Base-by-base conservation (phyloP, 2,888 invertebrate species). In the Nudaria mundana region DNA sequence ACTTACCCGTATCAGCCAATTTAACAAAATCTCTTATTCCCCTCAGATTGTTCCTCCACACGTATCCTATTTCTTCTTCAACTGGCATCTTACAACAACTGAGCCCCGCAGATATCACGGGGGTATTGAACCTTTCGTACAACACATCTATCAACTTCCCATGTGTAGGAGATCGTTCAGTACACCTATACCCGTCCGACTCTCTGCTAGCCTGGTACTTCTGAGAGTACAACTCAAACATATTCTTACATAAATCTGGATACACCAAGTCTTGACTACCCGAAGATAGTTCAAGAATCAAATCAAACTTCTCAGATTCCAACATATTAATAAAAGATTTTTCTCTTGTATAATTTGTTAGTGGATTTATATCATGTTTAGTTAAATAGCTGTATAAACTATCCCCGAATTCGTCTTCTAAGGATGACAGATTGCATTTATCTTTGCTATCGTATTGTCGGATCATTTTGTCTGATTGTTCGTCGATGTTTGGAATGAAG, bases 31-130 rank as follows among this genome's bases (percentile, higher is more conserved):
- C 90, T 87, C 93, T 91, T 3, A 93, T 82, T 3, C 92, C 92
- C 11, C 81, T 82, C 34, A 94, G 65, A 63, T 93, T 92, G 43
- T 92, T 91, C 52, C 92, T 90, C 95, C 95, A 96, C 5, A 94
- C 90, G 48, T 88, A 88, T 0, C 92, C 93, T n/a, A 96, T 89
- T 30, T 92, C 89, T 0, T 69, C 76, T n/a, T 91, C 88, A 0
- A 75, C 64, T 0, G 97, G 97, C 91, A 95, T 95, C 56, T 94
- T 94, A 68, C 97, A 97, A 63, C 97, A 97, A 37, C 93, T 93
- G 15, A 97, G 74, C 11, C 95, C 94, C 3, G 93, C 90, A 0
- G 94, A 92, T 32, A 94, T 85, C 68, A 94, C 84, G 0, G 95
- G 93, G 1, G 91, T 88, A 35, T 91, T 87, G 56, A 91, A 94